Percentiles rank a stretch among this genome's conserved stretches.
phyloP scores from a whole-genome alignment of 2,888 invertebrate genomes.

The Kuschelorhynchus macadamiae region DNA sequence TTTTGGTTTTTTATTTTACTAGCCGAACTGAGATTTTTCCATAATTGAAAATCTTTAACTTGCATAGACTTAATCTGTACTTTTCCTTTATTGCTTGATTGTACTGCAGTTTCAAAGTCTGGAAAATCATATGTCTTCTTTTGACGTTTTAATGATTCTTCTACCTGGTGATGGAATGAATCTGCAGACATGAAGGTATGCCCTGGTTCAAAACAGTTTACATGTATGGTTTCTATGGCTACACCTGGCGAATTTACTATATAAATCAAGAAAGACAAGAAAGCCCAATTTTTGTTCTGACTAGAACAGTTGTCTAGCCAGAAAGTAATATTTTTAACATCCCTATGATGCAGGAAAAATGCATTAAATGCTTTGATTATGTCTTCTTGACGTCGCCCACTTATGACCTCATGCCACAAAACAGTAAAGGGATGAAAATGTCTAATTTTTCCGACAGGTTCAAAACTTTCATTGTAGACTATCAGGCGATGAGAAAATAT shows the following conservation, averaged over 20 bases:
- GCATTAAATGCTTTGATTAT: conserved; percentile 39
- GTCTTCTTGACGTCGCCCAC: conserved; percentile 39
- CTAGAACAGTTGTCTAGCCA: conserved; percentile 46
- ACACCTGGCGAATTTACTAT: too few relatives aligned
- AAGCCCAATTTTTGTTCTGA: conserved; percentile 10
- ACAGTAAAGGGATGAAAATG: too few relatives aligned
- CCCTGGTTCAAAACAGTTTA: conserved; percentile 26
- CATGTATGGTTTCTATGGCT: too few relatives aligned
- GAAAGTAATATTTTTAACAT: conserved; percentile 45
- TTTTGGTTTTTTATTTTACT: conserved; percentile 23
- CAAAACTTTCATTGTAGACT: too few relatives aligned
- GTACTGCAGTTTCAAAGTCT: conserved; percentile 22
- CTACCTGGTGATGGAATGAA: conserved; percentile 30
- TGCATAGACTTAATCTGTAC: conserved; percentile 24
- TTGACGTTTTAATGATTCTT: conserved; percentile 4
- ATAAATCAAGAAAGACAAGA: too few relatives aligned
- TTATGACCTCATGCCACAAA: conserved; percentile 48
- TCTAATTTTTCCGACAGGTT: conserved; percentile 39
- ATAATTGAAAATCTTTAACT: conserved; percentile 12
- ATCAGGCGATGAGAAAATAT: too few relatives aligned
- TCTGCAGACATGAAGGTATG: neutral
- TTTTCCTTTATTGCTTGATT: conserved; percentile 24
- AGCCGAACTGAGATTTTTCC: conserved; percentile 18
- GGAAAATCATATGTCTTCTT: conserved; percentile 11
- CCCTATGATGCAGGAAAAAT: conserved; percentile 40